Base-by-base conservation (phyloP, 2,888 invertebrate species). In the Drosophila meridiana region DNA sequence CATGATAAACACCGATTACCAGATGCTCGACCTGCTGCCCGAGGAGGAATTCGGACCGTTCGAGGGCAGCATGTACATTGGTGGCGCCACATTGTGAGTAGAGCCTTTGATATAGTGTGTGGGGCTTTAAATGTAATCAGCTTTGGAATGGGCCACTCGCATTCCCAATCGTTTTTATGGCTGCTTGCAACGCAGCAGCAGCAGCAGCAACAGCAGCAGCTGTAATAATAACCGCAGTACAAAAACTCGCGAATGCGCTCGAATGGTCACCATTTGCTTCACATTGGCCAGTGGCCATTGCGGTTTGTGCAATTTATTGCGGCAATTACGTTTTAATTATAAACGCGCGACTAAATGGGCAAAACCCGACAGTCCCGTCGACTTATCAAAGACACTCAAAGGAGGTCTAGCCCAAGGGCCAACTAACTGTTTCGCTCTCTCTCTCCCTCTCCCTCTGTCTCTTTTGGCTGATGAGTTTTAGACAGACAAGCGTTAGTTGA, bases 51-150 rank as follows among this genome's bases (percentile, higher is more conserved):
- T 98, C 91, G 98, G 98, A 0, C 97, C 97, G 0, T 98, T 98
- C 91, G 98, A 98, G 93, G 98, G 98, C 0, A 97, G 97, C 65
- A 97, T 97, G 97, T 98, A 97, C 87, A 97, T 98, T 84, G 98
- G 98, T 34, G 98, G 98, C 61, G 98, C 97, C 71, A 98, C 98
- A 58, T 96, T 96, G 98, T 98, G 94, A 95, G 96, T 95, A 83
- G 59, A 36, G 48, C 14, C 50, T 52, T 59, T 59, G 60, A 74
- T 63, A 63, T 59, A 60, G 72, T 72, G 8, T 28, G n/a, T 6
- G 42, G 9, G 13, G 11, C 30, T 56, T 38, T 45, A 30, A 38
- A 38, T 56, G 50, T 58, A 66, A 58, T 66, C 58, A 69, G 32
- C 38, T 32, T 4, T 43, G 56, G 56, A 42, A 57, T 52, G 42